Evolutionary conservation across 2,797 vertebrate genomes (phyloP).

Genomic region (Todus mexicanus): DNA sequence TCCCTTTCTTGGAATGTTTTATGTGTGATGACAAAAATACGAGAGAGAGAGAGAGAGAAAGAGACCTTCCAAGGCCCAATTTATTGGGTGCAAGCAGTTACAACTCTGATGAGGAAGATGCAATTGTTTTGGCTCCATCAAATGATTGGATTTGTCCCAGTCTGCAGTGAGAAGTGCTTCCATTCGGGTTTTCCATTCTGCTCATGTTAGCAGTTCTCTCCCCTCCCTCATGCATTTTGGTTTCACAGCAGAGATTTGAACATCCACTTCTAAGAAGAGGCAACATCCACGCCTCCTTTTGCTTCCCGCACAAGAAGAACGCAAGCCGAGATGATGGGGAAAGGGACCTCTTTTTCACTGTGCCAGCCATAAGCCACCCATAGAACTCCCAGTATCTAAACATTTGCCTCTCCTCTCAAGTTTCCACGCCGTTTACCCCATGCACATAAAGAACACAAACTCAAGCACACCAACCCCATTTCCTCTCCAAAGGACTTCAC

Average conservation of each 20-base stretch:
- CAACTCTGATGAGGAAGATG: background rate
- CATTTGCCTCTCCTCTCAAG: constrained; percentile 21
- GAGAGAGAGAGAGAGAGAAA: background rate
- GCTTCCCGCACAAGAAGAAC: background rate
- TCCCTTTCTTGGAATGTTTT: background rate
- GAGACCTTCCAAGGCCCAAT: background rate
- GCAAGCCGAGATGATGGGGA: background rate
- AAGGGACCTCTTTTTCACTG: background rate
- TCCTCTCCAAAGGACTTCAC: background rate
- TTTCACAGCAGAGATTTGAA: background rate
- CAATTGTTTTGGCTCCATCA: background rate
- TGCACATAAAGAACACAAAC: constrained; percentile 9
- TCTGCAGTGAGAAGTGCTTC: background rate
- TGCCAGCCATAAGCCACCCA: background rate
- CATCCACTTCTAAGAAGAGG: background rate
- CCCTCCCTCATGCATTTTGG: background rate
- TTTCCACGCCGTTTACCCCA: constrained; percentile 33
- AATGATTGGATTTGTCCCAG: background rate
- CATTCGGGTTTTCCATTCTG: background rate
- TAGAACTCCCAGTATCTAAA: constrained; percentile 26
- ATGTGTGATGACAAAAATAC: background rate
- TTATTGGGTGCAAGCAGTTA: background rate
- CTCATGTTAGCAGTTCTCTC: background rate
- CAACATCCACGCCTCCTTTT: background rate
- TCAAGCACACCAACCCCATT: background rate